Percentiles rank a stretch among this genome's conserved stretches.
These are phyloP conservation scores for Nomada goodeniana DNA, from an alignment of 2,888 invertebrate genomes.

Conservation along the genomic window DNA sequence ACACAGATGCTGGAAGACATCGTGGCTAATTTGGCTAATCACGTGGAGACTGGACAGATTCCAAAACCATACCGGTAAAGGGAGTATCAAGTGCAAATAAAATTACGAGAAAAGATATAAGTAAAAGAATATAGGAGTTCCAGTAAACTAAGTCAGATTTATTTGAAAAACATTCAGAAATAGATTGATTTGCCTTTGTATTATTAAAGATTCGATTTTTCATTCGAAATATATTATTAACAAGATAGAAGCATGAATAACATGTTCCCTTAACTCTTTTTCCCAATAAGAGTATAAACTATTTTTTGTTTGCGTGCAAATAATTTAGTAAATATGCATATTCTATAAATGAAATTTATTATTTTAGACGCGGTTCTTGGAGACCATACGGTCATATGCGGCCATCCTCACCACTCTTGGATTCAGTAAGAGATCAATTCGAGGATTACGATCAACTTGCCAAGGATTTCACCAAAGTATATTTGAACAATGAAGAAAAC, in stretches of 20 bases:
- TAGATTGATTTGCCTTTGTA: no score
- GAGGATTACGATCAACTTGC: slow-evolving; percentile 97
- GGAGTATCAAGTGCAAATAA: neutral
- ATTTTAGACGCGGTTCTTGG: slow-evolving; percentile 91
- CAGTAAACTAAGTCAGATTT: neutral
- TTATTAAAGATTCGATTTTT: no score
- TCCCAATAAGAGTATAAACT: no score
- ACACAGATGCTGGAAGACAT: slow-evolving; percentile 98
- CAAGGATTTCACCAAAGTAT: slow-evolving; percentile 95
- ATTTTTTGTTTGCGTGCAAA: neutral
- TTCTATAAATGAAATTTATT: neutral
- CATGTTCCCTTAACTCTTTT: no score
- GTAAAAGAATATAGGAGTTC: neutral
- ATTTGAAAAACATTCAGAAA: neutral
- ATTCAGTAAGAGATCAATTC: slow-evolving; percentile 96
- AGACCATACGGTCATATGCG: slow-evolving; percentile 97
- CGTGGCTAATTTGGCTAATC: slow-evolving; percentile 96
- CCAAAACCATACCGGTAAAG: slow-evolving; percentile 93
- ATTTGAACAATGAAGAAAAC: slow-evolving; percentile 93
- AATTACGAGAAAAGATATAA: neutral
- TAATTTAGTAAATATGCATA: slow-evolving; percentile 53
- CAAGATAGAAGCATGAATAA: no score
- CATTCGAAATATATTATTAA: no score
- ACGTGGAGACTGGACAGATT: slow-evolving; percentile 97
- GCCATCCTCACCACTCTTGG: slow-evolving; percentile 95